These are phyloP conservation scores for Lordiphosa andalusiaca DNA, from an alignment of 2,888 invertebrate species.

Conservation along the genomic window DNA sequence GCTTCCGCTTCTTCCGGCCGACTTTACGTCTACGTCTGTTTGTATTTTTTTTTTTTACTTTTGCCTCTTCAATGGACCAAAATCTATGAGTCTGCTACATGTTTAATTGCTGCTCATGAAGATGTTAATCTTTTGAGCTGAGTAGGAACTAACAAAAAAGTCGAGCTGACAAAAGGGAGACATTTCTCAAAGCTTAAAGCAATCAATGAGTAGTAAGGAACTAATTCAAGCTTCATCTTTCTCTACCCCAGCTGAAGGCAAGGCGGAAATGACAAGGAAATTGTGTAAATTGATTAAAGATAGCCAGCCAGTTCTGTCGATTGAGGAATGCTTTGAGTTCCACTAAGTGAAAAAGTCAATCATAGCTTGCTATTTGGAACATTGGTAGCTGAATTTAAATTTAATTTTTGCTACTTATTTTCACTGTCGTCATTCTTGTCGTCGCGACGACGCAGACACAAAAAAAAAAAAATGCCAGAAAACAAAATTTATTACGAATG, in stretches of 20 bases:
- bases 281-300: conserved; percentile 68
- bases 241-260: conserved; percentile 12
- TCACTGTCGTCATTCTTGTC: conserved; percentile 24
- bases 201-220: conserved; percentile 32
- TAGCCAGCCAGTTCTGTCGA: conserved; percentile 46
- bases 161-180: conserved; percentile 23
- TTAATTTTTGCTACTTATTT: conserved; percentile 36
- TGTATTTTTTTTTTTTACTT: background rate
- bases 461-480: conserved; percentile 24
- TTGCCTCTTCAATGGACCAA: conserved; percentile 35
- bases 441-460: conserved; percentile 24
- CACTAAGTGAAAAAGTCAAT: conserved; percentile 49
- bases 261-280: conserved; percentile 62
- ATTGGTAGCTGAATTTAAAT: conserved; percentile 43
- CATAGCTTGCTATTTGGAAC: conserved; percentile 18
- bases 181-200: conserved; percentile 33
- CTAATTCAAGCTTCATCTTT: conserved; percentile 34
- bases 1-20: conserved; percentile 18
- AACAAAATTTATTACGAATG: conserved; percentile 57
- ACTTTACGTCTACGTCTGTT: conserved; percentile 31
- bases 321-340: conserved; percentile 19
- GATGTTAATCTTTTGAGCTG: conserved; percentile 59
- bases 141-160: conserved; percentile 37
- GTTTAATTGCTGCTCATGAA: conserved; percentile 48
- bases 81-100: conserved; percentile 42